Evolutionary conservation across 2,888 invertebrate species (phyloP).

Genomic region (Hesperia comma): DNA sequence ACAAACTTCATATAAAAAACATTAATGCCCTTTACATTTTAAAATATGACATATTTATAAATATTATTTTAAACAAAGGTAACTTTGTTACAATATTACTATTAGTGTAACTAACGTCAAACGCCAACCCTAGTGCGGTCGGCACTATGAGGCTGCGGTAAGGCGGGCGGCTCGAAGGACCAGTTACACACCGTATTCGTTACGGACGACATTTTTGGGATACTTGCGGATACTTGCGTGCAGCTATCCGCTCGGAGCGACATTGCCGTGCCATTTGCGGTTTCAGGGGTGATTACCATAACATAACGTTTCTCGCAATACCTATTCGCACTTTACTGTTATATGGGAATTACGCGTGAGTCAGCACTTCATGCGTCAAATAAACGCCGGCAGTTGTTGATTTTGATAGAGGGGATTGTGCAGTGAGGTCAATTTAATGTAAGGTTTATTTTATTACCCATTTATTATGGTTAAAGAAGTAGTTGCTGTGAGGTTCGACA

Average conservation of each 20-base stretch:
- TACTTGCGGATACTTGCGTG: conserved; percentile 53
- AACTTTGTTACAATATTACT: too few relatives aligned
- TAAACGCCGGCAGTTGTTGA: too few relatives aligned
- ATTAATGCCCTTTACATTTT: too few relatives aligned
- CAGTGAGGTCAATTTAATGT: too few relatives aligned
- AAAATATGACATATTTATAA: too few relatives aligned
- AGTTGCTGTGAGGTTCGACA: too few relatives aligned
- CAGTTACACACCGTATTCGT: conserved; percentile 62
- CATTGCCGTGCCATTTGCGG: conserved; percentile 50
- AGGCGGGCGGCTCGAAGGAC: conserved; percentile 44
- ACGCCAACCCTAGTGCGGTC: conserved; percentile 46
- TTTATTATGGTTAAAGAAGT: too few relatives aligned
- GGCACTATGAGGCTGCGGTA: conserved; percentile 63
- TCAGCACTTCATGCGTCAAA: neutral
- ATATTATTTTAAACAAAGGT: too few relatives aligned
- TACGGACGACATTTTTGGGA: conserved; percentile 71
- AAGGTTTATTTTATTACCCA: too few relatives aligned
- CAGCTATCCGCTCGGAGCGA: conserved; percentile 46
- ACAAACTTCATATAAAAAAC: too few relatives aligned
- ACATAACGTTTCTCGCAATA: conserved; percentile 23
- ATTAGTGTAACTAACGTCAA: neutral
- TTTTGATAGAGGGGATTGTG: too few relatives aligned
- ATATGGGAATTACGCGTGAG: neutral
- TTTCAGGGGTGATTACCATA: conserved; percentile 40
- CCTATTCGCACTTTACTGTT: neutral